Percentiles rank a stretch among this genome's conserved stretches.
Evolutionary conservation across 2,888 invertebrate species (phyloP).

Genomic region (Cremastobaeus sp.): DNA sequence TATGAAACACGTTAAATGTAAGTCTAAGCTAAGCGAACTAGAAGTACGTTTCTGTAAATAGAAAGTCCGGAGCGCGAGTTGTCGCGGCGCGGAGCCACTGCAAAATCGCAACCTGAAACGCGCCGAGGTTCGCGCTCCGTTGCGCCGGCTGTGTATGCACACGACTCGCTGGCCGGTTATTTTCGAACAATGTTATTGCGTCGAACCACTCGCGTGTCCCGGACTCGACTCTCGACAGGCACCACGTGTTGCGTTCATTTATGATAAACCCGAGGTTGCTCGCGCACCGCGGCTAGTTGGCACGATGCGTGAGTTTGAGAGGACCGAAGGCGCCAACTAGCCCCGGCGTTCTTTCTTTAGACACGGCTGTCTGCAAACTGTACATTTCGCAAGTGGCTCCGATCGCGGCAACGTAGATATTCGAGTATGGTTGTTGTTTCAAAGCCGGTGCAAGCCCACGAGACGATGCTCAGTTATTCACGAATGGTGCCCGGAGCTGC

Average conservation of each 20-base stretch:
- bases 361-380: no score
- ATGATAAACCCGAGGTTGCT: no score
- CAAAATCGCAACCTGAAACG: slow-evolving; percentile 27
- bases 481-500: slow-evolving; percentile 5
- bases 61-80: slow-evolving; percentile 44
- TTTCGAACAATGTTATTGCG: slow-evolving; percentile 40
- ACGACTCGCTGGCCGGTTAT: slow-evolving; percentile 35
- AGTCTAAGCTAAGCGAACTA: slow-evolving; percentile 54
- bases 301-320: no score
- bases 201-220: slow-evolving; percentile 7
- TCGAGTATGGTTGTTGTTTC: slow-evolving; percentile 73
- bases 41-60: slow-evolving; percentile 60
- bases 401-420: slow-evolving; percentile 37
- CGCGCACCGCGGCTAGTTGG: no score
- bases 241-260: slow-evolving; percentile 22
- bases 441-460: slow-evolving; percentile 50
- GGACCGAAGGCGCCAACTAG: no score
- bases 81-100: slow-evolving; percentile 44
- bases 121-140: slow-evolving; percentile 30
- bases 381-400: slow-evolving; percentile 36
- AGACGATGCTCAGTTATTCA: slow-evolving; percentile 26
- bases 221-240: slow-evolving; percentile 17
- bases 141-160: slow-evolving; percentile 14
- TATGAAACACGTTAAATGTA: slow-evolving; percentile 53
- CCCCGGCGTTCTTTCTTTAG: no score